Evolutionary conservation across 2,113 vertebrate species (phyloP).

Genomic region (Polypterus senegalus): DNA sequence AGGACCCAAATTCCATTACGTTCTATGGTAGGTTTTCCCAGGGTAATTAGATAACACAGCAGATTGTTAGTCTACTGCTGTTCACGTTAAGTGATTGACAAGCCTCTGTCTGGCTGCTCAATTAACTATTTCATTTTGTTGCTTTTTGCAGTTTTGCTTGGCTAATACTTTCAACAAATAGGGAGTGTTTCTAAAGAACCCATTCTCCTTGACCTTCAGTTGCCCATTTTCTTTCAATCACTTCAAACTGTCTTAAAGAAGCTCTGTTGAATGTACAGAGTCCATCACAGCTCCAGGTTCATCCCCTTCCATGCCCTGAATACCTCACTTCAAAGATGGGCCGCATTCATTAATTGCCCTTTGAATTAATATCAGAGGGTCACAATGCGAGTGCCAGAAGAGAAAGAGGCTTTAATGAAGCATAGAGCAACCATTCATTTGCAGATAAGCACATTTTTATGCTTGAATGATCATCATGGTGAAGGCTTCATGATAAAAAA

Average conservation of each 20-base stretch:
- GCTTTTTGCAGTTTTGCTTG: conserved; percentile 97
- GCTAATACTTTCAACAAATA: conserved; percentile 98
- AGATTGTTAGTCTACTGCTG: conserved; percentile 59
- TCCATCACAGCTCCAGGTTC: conserved; percentile 94
- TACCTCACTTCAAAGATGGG: conserved; percentile 97
- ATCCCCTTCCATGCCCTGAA: conserved; percentile 80
- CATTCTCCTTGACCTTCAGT: conserved; percentile 99
- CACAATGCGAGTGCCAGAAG: conserved; percentile 96
- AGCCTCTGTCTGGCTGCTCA: conserved; percentile 94
- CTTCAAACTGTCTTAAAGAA: conserved; percentile 94
- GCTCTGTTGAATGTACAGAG: conserved; percentile 83
- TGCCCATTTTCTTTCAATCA: conserved; percentile 97
- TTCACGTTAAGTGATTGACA: conserved; percentile 98
- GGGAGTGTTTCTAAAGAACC: conserved; percentile 89
- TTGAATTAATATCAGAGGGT: conserved; percentile 99
- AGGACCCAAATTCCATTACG: conserved; percentile 67
- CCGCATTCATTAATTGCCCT: conserved; percentile 99
- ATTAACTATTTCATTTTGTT: conserved; percentile 98
- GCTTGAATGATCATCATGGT: conserved; percentile 54
- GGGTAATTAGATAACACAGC: conserved; percentile 69
- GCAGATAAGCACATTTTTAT: conserved; percentile 96
- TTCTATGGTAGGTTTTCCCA: conserved; percentile 67
- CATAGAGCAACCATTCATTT: conserved; percentile 97
- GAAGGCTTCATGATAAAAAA: conserved; percentile 45
- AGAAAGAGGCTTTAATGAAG: conserved; percentile 99